A percentile compares a stretch with the other conserved stretches of the same genome.
phyloP scores from a whole-genome alignment of 2,888 invertebrate genomes.

The Lissocephala sabroskyi region DNA sequence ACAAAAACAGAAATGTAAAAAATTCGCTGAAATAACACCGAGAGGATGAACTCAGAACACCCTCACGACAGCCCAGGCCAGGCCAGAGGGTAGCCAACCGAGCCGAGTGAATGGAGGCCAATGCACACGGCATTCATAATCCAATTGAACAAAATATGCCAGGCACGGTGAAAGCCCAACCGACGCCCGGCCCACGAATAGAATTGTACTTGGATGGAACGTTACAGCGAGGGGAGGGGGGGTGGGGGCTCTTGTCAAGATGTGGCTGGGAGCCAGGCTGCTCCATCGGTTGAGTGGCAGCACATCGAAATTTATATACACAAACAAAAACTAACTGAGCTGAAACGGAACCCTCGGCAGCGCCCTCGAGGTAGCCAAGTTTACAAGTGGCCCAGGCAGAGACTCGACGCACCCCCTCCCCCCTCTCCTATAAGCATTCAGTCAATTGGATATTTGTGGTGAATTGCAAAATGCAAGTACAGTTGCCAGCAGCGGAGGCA shows the following conservation, averaged over 20 bases:
- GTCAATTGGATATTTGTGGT: neutral
- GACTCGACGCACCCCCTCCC: too few relatives aligned
- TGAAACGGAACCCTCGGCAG: neutral
- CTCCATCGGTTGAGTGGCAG: neutral
- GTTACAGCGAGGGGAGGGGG: too few relatives aligned
- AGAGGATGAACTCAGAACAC: slow-evolving; percentile 1
- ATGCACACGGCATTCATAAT: slow-evolving; percentile 17
- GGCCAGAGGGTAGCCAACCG: too few relatives aligned
- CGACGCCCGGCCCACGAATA: too few relatives aligned
- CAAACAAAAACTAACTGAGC: neutral
- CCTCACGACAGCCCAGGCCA: too few relatives aligned
- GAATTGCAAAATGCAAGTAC: too few relatives aligned
- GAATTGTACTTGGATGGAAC: too few relatives aligned
- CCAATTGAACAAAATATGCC: slow-evolving; percentile 21
- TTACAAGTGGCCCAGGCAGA: slow-evolving; percentile 7
- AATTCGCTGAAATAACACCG: slow-evolving; percentile 19
- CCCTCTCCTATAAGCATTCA: too few relatives aligned
- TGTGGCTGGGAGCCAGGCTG: too few relatives aligned
- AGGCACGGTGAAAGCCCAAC: neutral
- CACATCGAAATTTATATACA: slow-evolving; percentile 6
- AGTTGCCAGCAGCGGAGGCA: too few relatives aligned
- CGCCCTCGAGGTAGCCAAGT: slow-evolving; percentile 8
- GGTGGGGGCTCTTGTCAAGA: neutral
- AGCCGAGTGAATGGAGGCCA: too few relatives aligned
- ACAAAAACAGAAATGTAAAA: slow-evolving; percentile 6